Percentiles rank a stretch among this genome's conserved stretches.
phyloP scores from a whole-genome alignment of 1,140 invertebrate genomes.

The Micrasema minimum region DNA sequence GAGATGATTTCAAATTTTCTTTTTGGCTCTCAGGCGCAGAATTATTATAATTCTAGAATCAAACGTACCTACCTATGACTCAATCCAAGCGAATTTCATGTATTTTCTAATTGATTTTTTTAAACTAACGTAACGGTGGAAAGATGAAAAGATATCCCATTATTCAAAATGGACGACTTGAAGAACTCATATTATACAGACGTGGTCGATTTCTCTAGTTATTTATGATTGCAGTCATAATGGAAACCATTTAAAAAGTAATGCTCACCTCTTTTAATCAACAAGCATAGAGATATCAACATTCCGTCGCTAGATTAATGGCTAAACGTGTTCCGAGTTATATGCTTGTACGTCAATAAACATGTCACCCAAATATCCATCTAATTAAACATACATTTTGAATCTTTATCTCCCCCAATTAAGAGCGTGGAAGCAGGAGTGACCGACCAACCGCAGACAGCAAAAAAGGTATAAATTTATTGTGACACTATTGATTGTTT shows the following conservation, averaged over 20 bases:
- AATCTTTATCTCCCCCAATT: slow-evolving; percentile 41
- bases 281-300: slow-evolving; percentile 32
- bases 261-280: slow-evolving; percentile 21
- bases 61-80: no score
- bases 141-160: no score
- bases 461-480: slow-evolving; percentile 48
- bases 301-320: slow-evolving; percentile 50
- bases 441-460: slow-evolving; percentile 45
- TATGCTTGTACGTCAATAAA: slow-evolving; percentile 52
- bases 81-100: no score
- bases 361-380: slow-evolving; percentile 53
- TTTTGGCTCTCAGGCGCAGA: no score
- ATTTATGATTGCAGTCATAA: slow-evolving; percentile 18
- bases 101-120: no score
- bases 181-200: no score
- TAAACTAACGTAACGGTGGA: no score
- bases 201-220: slow-evolving; percentile 4
- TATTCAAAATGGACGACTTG: no score
- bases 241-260: slow-evolving; percentile 25
- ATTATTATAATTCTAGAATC: no score
- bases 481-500: slow-evolving; percentile 51
- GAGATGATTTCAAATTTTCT: no score
- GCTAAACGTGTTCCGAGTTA: slow-evolving; percentile 45
- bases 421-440: slow-evolving; percentile 33
- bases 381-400: slow-evolving; percentile 46